Evolutionary conservation across 2,888 invertebrate genomes (phyloP).

Genomic region (Halocaridina rubra): DNA sequence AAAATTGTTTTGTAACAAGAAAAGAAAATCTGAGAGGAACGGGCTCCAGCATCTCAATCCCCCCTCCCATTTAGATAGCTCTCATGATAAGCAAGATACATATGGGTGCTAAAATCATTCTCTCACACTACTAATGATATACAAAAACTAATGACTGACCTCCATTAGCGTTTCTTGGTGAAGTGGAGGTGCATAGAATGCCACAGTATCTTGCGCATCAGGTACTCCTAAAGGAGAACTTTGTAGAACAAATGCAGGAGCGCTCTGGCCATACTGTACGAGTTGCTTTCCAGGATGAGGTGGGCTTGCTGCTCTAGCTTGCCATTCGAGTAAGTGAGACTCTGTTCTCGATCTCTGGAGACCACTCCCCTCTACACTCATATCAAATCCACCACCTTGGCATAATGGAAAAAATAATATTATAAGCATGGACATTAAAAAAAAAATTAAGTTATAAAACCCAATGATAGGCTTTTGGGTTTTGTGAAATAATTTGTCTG

Average conservation of each 20-base stretch:
- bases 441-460: no score
- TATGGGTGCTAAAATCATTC: no score
- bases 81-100: no score
- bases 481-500: no score
- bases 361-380: constrained; percentile 53
- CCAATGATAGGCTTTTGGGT: no score
- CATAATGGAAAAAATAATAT: no score
- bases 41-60: no score
- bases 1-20: no score
- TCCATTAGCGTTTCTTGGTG: constrained; percentile 95
- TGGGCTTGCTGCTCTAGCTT: constrained; percentile 41
- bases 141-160: constrained; percentile 69
- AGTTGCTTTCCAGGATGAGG: constrained; percentile 38
- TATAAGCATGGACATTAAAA: no score
- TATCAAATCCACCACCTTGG: constrained; percentile 36
- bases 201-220: constrained; percentile 33
- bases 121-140: no score
- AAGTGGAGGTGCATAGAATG: constrained; percentile 79
- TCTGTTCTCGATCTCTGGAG: constrained; percentile 59
- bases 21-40: no score
- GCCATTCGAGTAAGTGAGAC: constrained; percentile 53
- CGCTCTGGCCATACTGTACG: constrained; percentile 53
- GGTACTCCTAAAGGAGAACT: background rate
- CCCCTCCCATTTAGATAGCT: background rate
- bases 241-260: constrained; percentile 49